Evolutionary conservation across 2,113 vertebrate genomes (phyloP), one percentile per base, ranked within the genome.

Genomic region (Lepidothrix coronata): DNA sequence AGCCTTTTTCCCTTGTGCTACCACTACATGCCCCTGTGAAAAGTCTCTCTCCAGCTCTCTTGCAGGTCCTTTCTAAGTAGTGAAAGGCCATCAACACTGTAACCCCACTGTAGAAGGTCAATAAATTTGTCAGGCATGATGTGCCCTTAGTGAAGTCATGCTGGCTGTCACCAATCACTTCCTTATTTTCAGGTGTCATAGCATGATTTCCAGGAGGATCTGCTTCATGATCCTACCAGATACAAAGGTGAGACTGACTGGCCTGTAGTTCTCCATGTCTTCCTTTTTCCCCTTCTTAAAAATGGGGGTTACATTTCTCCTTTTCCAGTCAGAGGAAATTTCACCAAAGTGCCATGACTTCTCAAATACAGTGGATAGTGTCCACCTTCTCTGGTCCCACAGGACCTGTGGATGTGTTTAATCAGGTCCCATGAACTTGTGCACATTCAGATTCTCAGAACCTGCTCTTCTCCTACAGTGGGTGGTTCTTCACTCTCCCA

Each of bases 211-310:
- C 62, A 68, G 37, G 7, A 18, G 46, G 37, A 61, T 44, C 37
- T 68, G 37, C 54, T 44, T 33, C 2, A 2, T 37, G 5, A 68
- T 44, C 46, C 51, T 61, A 18, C 0, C 0, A 70, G 22, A 23
- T 27, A 52, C 7, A 28, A 61, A 37, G 11, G 37, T 44, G 54
- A 86, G 63, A 61, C 33, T 59, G 25, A 37, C 21, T 44, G 46
- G 22, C 14, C 22, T 37, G 37, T 33, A 44, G 46, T 27, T n/a
- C 37, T 33, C 22, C 27, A 23, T 3, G 20, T 59, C 33, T 44
- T 70, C 18, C 72, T 68, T 68, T 86, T 14, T 30, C 8, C 63
- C 4, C 11, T 44, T 52, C 77, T 37, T 14, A 33, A 61, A 77
- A 70, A 37, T 33, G 14, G 35, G 4, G 33, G 17, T n/a, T 68